Percentiles rank a stretch among this genome's conserved stretches.
Evolutionary conservation across 2,113 vertebrate species (phyloP).

Genomic region (Potamarius usumacintae): DNA sequence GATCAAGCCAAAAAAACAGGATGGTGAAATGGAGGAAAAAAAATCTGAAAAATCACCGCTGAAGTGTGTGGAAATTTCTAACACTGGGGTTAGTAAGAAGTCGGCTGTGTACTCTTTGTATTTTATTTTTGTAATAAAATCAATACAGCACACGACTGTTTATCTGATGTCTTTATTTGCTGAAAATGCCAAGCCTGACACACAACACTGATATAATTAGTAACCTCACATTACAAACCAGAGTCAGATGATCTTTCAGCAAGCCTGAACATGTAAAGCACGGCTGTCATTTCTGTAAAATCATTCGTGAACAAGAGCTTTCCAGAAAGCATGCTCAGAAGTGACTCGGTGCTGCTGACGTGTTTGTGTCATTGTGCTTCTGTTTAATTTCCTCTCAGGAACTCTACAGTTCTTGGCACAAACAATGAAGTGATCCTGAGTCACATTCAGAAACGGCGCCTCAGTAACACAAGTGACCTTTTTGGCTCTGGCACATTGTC

Average conservation of each 20-base stretch:
- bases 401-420: conserved; percentile 3
- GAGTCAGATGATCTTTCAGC: not conserved
- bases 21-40: conserved; percentile 19
- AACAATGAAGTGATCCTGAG: not conserved
- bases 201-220: not conserved
- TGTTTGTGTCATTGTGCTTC: not conserved
- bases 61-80: conserved; percentile 56
- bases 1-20: conserved; percentile 58
- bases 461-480: not conserved
- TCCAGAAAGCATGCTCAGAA: not conserved
- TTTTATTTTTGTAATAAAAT: conserved; percentile 82
- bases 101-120: conserved; percentile 74
- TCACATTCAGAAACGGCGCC: not conserved
- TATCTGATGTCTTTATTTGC: conserved; percentile 11
- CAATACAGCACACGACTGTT: conserved; percentile 59
- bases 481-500: not conserved
- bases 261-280: not conserved
- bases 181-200: not conserved
- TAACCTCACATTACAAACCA: not conserved
- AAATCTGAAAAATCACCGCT: conserved; percentile 52
- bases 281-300: not conserved
- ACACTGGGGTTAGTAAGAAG: conserved; percentile 55
- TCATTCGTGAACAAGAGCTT: not conserved
- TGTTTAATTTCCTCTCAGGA: not conserved
- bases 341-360: not conserved